Base-by-base conservation (phyloP, 2,113 vertebrate species). In the Prionailurus bengalensis region DNA sequence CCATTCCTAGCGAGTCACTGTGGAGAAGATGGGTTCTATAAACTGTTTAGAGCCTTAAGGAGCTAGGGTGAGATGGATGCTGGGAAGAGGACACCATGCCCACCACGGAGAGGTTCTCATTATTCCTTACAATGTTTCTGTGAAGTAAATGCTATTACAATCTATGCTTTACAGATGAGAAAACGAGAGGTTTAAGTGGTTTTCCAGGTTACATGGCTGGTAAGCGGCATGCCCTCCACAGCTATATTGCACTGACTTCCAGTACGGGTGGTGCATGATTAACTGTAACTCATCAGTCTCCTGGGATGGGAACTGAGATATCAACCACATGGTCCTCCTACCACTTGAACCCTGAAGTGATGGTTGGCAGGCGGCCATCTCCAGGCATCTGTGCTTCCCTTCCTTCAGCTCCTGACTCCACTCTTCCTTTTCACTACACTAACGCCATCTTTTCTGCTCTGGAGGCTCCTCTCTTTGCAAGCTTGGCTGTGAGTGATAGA, bases 341-440 rank as follows among this genome's bases (percentile, higher is more conserved):
- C 73, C 33, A 27, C n/a, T 4, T n/a, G 36, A 79, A 21, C 42
- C 51, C 70, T 58, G n/a, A 66, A 3, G 1, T 0, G 0, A 39
- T 53, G n/a, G n/a, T 10, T 11, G 2, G 33, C 5, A 48, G 12
- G 27, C 23, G 39, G 58, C 31, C 2, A n/a, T 31, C 13, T 61
- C 45, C 15, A 36, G 68, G 66, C n/a, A 29, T 33, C 31, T 21
- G 13, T 0, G 0, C 2, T 2, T 51, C 51, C n/a, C 33, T 89
- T 87, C 74, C 71, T 61, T 83, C 68, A 71, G 25, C 55, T 93
- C 63, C 87, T 12, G 51, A 79, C 23, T 53, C 65, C 21, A 27
- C 48, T 53, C 83, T 80, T 17, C 31, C 85, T 83, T 93, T n/a
- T 25, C 15, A 39, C 31, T 5, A 39, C 39, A 2, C 14, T 17